Base-by-base conservation (phyloP, 2,797 vertebrate species). In the Sternotherus odoratus region DNA sequence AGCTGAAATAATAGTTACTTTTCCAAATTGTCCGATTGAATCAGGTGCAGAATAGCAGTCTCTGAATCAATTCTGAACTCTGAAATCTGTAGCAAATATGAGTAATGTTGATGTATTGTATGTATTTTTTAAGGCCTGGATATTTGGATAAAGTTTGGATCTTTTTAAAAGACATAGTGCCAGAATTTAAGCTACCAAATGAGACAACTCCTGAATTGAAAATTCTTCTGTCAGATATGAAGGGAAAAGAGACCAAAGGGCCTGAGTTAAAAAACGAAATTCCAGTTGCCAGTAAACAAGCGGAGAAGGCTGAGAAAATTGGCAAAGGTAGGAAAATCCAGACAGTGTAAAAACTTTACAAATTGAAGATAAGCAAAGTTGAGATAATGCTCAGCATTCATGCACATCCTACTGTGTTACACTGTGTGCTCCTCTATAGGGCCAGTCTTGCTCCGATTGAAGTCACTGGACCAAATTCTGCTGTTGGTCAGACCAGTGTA, bases 161-260 rank as follows among this genome's bases (percentile, higher is more conserved):
- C 83, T 98, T 99, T 95, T 97, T 99, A 90, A 98, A 97, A 96
- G 96, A 98, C 21, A 87, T 89, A 92, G 92, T 99, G 86, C 98
- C 99, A 43, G 97, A 98, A 90, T 99, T 99, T 97, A 98, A 97
- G 78, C 86, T 98, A 54, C 89, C 96, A 46, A 92, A 95, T 48
- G 95, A 98, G 9, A 94, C 91, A 33, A 50, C 57, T 89, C 88
- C 92, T 63, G 97, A 97, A 82, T 90, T 86, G 86, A 97, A 91
- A 54, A 77, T n/a, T 56, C 48, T 86, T 84, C 75, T 85, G 30
- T 50, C 90, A 79, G 96, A 98, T 36, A 26, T 23, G 91, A 96
- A 96, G 93, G 23, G 36, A 39, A 96, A 93, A 89, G 98, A 98
- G 50, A 89, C 50, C 8, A 89, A 94, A 87, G 80, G 83, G 10